Base-by-base conservation (phyloP, 2,888 invertebrate genomes). In the Drosophila percnosoma region DNA sequence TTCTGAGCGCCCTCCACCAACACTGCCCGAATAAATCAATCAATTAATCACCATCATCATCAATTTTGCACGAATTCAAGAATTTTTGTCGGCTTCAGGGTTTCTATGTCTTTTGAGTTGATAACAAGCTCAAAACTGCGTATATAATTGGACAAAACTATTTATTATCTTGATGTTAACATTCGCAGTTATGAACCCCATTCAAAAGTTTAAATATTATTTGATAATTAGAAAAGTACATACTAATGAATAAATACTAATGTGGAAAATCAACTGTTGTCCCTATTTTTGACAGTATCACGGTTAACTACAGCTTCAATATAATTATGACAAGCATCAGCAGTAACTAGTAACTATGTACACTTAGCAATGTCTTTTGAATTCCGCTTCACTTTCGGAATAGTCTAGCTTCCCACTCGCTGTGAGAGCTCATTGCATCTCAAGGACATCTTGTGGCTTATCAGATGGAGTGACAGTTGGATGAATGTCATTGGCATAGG, bases 361-460 rank as follows among this genome's bases (percentile, higher is more conserved):
- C 33, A 21, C 4, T 51, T 13, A 11, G 27, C 40, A 64, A 60
- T 59, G 58, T 1, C 66, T 64, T 60, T 60, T 42, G 48, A 54
- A 66, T 69, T 75, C 54, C 58, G 69, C 64, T 71, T 68, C 55
- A 78, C 78, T 82, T 82, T 75, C 69, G 69, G 69, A 78, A 73
- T 51, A 48, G 29, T 29, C 34, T 21, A 7, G 49, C 57, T 36
- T 64, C 82, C 81, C 67, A 80, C 82, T 52, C 63, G 31, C 6
- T 52, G 38, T n/a, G 24, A 54, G 42, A 49, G 38, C n/a, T 45
- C 24, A 8, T 27, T 33, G 42, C 58, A 61, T 27, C 74, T 79
- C 82, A 83, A 85, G 83, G 83, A 83, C 83, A 75, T 68, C 75
- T 59, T 70, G 82, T 68, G 68, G 80, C 73, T 80, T 85, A 83